Percentiles rank a stretch among this genome's conserved stretches.
Conservation (phyloP, 2,113 vertebrate species). For the Podarcis raffonei region DNA sequence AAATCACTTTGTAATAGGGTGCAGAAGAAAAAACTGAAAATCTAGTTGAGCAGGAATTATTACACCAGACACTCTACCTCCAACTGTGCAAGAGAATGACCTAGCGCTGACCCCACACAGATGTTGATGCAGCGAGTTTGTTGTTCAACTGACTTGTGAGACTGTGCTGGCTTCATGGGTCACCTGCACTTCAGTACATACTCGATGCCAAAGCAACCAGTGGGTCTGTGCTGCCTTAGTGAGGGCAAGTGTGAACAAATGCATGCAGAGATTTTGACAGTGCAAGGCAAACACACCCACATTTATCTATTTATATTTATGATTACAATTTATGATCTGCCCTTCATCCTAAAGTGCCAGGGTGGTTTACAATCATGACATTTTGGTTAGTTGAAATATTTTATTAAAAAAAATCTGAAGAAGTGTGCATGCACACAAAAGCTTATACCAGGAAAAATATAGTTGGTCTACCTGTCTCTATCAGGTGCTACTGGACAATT, state of each 20-base stretch:
- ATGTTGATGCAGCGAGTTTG: background rate
- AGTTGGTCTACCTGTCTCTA: too few relatives aligned
- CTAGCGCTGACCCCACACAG: background rate
- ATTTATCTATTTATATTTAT: background rate
- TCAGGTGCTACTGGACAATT: too few relatives aligned
- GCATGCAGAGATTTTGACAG: background rate
- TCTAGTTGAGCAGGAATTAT: background rate
- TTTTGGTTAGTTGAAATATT: too few relatives aligned
- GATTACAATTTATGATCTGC: too few relatives aligned
- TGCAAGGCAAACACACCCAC: fast-evolving
- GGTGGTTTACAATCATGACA: too few relatives aligned
- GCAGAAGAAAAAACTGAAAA: background rate
- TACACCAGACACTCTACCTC: background rate
- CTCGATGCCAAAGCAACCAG: background rate
- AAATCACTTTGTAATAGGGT: background rate
- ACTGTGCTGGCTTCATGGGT: background rate
- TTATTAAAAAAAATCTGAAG: too few relatives aligned
- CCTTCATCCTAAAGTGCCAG: too few relatives aligned
- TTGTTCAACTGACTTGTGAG: background rate
- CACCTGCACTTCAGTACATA: background rate
- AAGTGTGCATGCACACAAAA: too few relatives aligned
- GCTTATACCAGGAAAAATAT: too few relatives aligned
- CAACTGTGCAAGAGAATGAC: background rate
- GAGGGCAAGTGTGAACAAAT: background rate
- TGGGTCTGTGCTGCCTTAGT: too few relatives aligned